Evolutionary conservation across 2,113 vertebrate genomes (phyloP).

Genomic region (Notiomystis cincta): DNA sequence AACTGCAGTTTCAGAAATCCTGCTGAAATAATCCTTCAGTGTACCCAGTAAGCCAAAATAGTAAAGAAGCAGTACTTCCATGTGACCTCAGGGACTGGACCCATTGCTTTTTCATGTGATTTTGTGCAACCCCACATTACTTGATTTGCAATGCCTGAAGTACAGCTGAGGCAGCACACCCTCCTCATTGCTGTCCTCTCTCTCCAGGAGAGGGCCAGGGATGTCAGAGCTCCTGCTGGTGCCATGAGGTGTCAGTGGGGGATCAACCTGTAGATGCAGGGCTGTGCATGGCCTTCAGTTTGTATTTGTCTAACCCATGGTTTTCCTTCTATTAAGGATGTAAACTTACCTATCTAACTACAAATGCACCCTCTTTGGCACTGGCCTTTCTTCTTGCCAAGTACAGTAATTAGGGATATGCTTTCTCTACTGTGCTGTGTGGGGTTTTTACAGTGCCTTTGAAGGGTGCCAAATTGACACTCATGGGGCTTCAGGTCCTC

Average conservation of each 20-base stretch:
- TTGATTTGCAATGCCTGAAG: background rate
- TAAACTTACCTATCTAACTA: background rate
- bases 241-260: background rate
- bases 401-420: background rate
- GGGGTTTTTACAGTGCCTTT: background rate
- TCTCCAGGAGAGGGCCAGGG: background rate
- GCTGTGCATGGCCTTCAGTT: background rate
- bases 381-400: background rate
- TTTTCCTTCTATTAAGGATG: background rate
- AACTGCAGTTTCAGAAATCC: slow-evolving; percentile 28
- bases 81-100: background rate
- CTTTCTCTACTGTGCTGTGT: background rate
- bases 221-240: background rate
- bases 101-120: background rate
- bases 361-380: background rate
- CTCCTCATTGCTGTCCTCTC: rapidly evolving
- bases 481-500: background rate
- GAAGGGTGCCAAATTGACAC: background rate
- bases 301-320: background rate
- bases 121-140: background rate
- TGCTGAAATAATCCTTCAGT: slow-evolving; percentile 17
- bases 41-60: background rate
- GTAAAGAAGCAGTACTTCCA: background rate
- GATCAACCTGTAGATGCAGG: background rate
- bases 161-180: background rate